A percentile compares a stretch with the other conserved stretches of the same genome.
These are phyloP conservation scores for Limnephilus lunatus DNA, from an alignment of 2,888 invertebrate genomes.

Conservation along the genomic window DNA sequence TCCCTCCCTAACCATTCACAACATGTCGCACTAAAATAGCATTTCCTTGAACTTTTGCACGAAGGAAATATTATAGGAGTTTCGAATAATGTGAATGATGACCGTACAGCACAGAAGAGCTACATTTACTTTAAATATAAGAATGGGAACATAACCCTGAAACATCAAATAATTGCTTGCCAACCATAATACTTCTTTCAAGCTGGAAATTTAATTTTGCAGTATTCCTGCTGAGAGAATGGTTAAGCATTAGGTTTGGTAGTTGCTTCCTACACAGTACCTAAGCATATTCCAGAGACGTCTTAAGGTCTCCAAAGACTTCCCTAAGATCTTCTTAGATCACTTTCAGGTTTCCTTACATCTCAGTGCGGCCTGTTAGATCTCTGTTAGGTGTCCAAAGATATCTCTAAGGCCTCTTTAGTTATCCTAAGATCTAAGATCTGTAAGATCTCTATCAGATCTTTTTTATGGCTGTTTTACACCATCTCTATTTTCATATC, in stretches of 20 bases:
- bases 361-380: not conserved
- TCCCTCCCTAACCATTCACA: constrained; percentile 17
- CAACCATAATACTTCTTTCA: not conserved
- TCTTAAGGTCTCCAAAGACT: not conserved
- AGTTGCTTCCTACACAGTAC: not conserved
- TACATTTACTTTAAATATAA: not conserved
- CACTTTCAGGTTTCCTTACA: not conserved
- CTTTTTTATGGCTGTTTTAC: not conserved
- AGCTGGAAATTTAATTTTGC: not conserved
- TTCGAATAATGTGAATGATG: constrained; percentile 56
- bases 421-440: not conserved
- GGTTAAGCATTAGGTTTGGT: not conserved
- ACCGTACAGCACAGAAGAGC: not conserved
- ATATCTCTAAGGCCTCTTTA: not conserved
- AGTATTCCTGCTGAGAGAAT: not conserved
- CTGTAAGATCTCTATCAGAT: not conserved
- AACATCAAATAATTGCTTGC: not conserved
- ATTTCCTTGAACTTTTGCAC: constrained; percentile 59
- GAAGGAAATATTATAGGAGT: constrained; percentile 62
- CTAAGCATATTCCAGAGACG: not conserved
- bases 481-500: too few relatives aligned
- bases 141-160: not conserved
- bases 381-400: not conserved
- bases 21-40: constrained; percentile 58
- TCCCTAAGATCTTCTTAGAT: not conserved